Base-by-base conservation (phyloP, 2,113 vertebrate species). In the Prietella phreatophila region DNA sequence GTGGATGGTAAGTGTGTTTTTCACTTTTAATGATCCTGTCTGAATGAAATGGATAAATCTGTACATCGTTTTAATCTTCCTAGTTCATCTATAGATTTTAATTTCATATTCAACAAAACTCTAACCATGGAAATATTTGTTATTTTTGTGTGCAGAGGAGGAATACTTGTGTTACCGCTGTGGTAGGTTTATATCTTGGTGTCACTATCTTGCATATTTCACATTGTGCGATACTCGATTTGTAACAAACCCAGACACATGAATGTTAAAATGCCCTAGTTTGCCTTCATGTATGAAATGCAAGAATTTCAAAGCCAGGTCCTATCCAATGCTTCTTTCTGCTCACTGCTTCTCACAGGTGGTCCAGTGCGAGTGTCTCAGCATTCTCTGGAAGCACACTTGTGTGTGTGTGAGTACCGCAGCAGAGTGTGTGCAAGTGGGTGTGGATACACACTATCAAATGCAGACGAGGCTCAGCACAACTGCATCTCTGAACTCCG, bases 401-500 rank as follows among this genome's bases (percentile, higher is more conserved):
- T 96, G 92, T 95, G 94, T 0, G 95, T 95, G 88, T 97, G 97
- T 15, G 96, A 95, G 86, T 96, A 94, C 78, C 94, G 95, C 83
- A 96, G 95, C 93, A 95, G 95, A 4, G 94, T 95, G 76, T 97
- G 97, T 93, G 93, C 95, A 61, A 96, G 95, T 0, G 96, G 96
- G 83, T 98, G 96, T 0, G 97, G 96, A 9, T 96, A 95, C 92
- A 94, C 92, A 27, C 93, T 96, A 1, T 93, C 96, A 83, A 94
- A 94, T 2, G 89, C 91, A 0, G 95, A 96, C 55, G 95, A 96
- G 76, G 89, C 94, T 0, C 96, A 96, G 55, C 97, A 97, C 78
- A 97, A 96, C 85, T 97, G 97, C 19, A 94, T 97, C 3, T 95
- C 96, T 0, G 97, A 97, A 92, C 94, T 98, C 0, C 96, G 96